phyloP scores from a whole-genome alignment of 2,888 invertebrate species.

The Liodrosophila aerea region DNA sequence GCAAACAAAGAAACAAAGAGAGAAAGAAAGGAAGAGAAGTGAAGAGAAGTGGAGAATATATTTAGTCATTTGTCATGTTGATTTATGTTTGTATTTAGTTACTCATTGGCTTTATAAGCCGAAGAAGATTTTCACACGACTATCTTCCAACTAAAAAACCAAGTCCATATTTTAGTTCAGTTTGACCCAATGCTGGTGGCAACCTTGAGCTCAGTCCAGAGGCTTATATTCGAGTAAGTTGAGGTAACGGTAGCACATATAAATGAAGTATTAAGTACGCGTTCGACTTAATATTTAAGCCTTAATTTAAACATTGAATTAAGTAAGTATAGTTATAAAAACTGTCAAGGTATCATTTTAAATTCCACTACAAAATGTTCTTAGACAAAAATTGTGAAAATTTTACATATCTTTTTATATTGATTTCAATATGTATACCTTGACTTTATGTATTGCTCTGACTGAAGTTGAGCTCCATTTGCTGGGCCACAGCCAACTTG shows the following conservation, averaged over 20 bases:
- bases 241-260: slow-evolving; percentile 33
- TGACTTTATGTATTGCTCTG: not conserved
- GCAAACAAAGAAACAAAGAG: no score
- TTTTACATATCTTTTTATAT: no score
- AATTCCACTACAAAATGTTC: no score
- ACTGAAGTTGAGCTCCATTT: not conserved
- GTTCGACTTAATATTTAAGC: no score
- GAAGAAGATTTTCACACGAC: slow-evolving; percentile 73
- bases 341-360: no score
- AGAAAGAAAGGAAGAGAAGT: no score
- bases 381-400: no score
- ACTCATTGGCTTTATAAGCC: slow-evolving; percentile 73
- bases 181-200: slow-evolving; percentile 62
- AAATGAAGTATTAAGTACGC: no score
- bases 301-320: not conserved
- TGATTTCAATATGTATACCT: no score
- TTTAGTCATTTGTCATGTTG: slow-evolving; percentile 75
- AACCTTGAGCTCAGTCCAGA: slow-evolving; percentile 56
- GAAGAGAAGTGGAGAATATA: slow-evolving; percentile 56
- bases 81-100: slow-evolving; percentile 69
- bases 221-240: slow-evolving; percentile 20
- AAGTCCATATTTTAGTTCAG: not conserved
- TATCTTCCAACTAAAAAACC: slow-evolving; percentile 3
- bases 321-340: not conserved
- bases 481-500: no score